Percentiles rank a stretch among this genome's conserved stretches.
Conservation (phyloP, 2,797 vertebrate genomes). For the Columba guinea region DNA sequence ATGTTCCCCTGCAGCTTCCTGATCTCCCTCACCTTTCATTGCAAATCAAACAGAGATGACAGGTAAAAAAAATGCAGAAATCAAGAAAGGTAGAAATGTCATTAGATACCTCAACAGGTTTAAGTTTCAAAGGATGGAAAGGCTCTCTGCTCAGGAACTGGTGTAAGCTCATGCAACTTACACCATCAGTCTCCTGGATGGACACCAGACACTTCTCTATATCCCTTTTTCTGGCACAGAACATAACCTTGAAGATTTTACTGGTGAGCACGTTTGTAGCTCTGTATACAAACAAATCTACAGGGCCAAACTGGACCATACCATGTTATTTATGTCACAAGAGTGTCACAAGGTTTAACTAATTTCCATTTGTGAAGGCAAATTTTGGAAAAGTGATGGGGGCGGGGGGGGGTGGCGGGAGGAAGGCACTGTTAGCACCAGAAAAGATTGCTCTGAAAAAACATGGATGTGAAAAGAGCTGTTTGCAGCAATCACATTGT, state of each 20-base stretch:
- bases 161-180: neutral
- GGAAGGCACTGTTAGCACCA: neutral
- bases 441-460: neutral
- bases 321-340: neutral
- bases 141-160: neutral
- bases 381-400: neutral
- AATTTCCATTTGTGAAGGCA: neutral
- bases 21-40: neutral
- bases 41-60: neutral
- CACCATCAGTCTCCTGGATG: neutral
- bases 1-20: neutral
- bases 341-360: neutral
- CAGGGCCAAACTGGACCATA: neutral
- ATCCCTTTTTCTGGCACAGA: neutral
- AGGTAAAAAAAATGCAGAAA: neutral
- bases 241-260: neutral
- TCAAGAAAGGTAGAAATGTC: neutral
- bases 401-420: too few species aligned
- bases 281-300: neutral
- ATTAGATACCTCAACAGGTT: neutral
- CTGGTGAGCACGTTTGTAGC: fast-evolving
- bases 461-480: neutral
- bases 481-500: neutral
- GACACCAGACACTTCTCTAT: neutral
- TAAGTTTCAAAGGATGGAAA: neutral